A percentile compares a stretch with the other conserved stretches of the same genome.
Conservation (phyloP, 1,140 invertebrate genomes). For the Archivesica marissinica region DNA sequence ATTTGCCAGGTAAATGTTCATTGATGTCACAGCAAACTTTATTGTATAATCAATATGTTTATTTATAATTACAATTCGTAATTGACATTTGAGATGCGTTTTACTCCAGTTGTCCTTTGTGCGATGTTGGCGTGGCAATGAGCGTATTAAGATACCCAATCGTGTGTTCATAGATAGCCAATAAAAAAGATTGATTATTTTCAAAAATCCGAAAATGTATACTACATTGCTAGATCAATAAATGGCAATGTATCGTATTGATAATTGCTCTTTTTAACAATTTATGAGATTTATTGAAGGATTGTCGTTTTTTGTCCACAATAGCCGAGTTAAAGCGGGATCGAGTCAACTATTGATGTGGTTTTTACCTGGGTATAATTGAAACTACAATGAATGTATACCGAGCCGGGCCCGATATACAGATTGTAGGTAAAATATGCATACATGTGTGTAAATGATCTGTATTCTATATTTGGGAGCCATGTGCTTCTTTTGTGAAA, state of each 20-base stretch:
- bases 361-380: slow-evolving; percentile 2
- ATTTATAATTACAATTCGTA: not conserved
- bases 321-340: not conserved
- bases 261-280: slow-evolving; percentile 18
- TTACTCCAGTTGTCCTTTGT: not conserved
- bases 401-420: not conserved
- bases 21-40: not conserved
- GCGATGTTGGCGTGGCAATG: not conserved
- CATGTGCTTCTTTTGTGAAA: slow-evolving; percentile 38
- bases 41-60: slow-evolving; percentile 3
- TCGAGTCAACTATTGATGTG: slow-evolving; percentile 6
- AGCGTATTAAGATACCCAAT: slow-evolving; percentile 1
- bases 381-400: slow-evolving; percentile 21
- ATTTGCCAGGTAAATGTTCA: not conserved
- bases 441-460: not conserved
- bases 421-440: not conserved
- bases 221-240: not conserved
- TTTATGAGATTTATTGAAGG: not conserved
- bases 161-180: not conserved
- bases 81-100: slow-evolving; percentile 3
- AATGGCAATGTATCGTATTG: not conserved
- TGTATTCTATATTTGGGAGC: slow-evolving; percentile 36
- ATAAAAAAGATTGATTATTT: slow-evolving; percentile 3
- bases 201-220: not conserved
- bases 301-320: not conserved